Percentiles rank a stretch among this genome's conserved stretches.
These are phyloP conservation scores for Meriones psammophilus DNA, from an alignment of 2,797 vertebrate genomes.

Conservation along the genomic window DNA sequence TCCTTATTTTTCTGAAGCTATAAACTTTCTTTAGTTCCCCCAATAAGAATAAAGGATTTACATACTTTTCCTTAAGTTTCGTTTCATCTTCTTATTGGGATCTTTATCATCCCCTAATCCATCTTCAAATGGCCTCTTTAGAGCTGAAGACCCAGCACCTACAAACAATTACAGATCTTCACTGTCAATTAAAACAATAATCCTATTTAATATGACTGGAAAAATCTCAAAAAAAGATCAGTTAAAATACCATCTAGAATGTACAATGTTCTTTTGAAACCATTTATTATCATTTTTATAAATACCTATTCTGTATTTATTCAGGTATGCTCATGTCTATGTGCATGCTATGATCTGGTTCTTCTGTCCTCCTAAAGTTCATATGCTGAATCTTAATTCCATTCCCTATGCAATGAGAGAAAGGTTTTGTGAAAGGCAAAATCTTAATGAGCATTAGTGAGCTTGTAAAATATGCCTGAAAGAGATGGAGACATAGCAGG, in stretches of 20 bases:
- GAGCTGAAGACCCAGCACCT: constrained; percentile 91
- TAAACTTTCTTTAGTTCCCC: constrained; percentile 57
- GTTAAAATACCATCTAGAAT: constrained; percentile 32
- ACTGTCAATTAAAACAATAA: constrained; percentile 58
- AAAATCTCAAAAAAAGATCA: constrained; percentile 57
- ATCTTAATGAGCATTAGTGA: neutral
- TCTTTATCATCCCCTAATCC: constrained; percentile 96
- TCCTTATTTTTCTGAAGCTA: constrained; percentile 60
- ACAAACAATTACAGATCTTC: constrained; percentile 74
- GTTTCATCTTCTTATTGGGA: constrained; percentile 99
- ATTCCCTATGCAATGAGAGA: neutral
- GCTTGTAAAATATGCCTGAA: neutral
- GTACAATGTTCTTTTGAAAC: constrained; percentile 56
- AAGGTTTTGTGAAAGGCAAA: neutral
- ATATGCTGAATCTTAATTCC: constrained; percentile 1
- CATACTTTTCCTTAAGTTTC: constrained; percentile 98
- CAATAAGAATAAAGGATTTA: constrained; percentile 58
- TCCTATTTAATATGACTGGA: neutral
- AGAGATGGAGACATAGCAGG: neutral
- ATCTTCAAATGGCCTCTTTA: constrained; percentile 98
- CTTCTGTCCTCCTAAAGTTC: neutral
- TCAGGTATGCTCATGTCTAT: neutral
- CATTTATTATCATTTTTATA: constrained; percentile 55
- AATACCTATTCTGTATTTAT: constrained; percentile 39
- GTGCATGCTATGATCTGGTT: neutral